Base-by-base conservation (phyloP, 2,113 vertebrate genomes). In the Myxocyprinus asiaticus region DNA sequence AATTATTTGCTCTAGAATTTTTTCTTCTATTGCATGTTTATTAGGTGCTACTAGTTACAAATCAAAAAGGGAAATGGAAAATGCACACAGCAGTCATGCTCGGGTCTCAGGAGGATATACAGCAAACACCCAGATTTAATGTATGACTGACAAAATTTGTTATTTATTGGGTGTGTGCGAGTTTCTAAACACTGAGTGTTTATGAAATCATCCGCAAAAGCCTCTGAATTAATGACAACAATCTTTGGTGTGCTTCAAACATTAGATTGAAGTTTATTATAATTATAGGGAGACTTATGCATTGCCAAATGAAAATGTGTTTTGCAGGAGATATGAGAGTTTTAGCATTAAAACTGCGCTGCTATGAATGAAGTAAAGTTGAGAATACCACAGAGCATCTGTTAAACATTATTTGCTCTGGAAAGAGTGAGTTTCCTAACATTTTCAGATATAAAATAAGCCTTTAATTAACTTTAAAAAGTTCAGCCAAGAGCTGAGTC, bases 281-380 rank as follows among this genome's bases (percentile, higher is more conserved):
- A 67, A 80, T 80, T 74, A 74, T 4, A 73, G 9, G 15, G 3
- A 76, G 67, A 53, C 59, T 44, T n/a, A 9, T 9, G 51, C 48
- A 64, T 48, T 64, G 14, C 47, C 6, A 45, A 42, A 53, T n/a
- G 53, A n/a, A 2, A 69, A 33, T 11, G 10, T 10, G 11, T 67
- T 55, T 7, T 45, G 9, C 47, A 15, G 7, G 14, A 69, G 45
- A 9, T 43, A 9, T 59, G 55, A 47, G 9, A 59, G 43, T 47
- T 22, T 7, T 6, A 58, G 9, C 43, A 45, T 15, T 9, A 59
- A 72, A 72, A 11, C n/a, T 7, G 17, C 5, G 8, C 11, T 3
- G 47, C 67, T 17, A 17, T 59, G 56, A 72, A 11, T 59, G 4
- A n/a, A n/a, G 7, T 42, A 53, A 11, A 71, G 51, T 51, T 58